phyloP scores from a whole-genome alignment of 2,888 invertebrate species.

The Heliconius cydno region DNA sequence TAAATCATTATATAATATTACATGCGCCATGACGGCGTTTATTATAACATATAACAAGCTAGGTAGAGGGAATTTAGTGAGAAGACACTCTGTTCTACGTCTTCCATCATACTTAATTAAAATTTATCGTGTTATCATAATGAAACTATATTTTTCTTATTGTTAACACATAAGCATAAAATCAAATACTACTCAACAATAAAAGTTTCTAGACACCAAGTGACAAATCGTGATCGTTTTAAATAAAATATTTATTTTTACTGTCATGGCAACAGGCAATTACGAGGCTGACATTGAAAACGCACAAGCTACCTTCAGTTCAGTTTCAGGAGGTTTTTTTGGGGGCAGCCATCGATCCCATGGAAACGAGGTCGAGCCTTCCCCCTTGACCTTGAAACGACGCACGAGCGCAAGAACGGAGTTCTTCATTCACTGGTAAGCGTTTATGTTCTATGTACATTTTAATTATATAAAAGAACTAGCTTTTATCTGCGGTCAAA shows the following conservation, averaged over 20 bases:
- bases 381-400: conserved; percentile 69
- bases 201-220: not conserved
- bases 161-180: not conserved
- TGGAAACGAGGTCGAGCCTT: conserved; percentile 74
- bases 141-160: not conserved
- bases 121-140: no score
- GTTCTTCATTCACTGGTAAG: conserved; percentile 67
- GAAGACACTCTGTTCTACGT: not conserved
- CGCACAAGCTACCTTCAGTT: conserved; percentile 63
- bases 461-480: not conserved
- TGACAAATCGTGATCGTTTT: conserved; percentile 19
- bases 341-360: conserved; percentile 80
- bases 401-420: conserved; percentile 67
- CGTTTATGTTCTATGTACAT: not conserved
- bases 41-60: no score
- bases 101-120: no score
- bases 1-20: no score
- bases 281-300: conserved; percentile 81
- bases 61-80: not conserved
- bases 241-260: conserved; percentile 53
- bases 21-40: no score
- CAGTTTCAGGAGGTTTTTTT: conserved; percentile 65
- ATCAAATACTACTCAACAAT: not conserved
- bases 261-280: conserved; percentile 71
- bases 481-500: not conserved